Percentiles rank a stretch among this genome's conserved stretches.
Conservation (phyloP, 1,140 invertebrate genomes). For the Drosophila punjabiensis region DNA sequence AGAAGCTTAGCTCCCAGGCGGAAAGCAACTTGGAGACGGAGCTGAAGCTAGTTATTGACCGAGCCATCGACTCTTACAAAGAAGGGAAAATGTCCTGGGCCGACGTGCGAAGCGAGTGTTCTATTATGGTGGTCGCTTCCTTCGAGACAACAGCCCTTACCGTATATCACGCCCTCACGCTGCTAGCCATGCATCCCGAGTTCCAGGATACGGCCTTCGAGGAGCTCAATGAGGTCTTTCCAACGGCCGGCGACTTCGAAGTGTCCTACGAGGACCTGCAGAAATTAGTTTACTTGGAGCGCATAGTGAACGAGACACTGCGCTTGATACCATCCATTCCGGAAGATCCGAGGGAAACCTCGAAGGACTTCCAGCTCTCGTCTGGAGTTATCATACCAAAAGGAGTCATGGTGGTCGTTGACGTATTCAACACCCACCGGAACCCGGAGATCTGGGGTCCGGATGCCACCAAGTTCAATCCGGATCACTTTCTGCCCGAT, state of each 20-base stretch:
- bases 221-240: conserved; percentile 88
- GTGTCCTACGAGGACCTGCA: conserved; percentile 86
- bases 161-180: conserved; percentile 35
- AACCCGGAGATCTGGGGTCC: conserved; percentile 65
- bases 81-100: conserved; percentile 31
- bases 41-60: conserved; percentile 33
- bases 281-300: conserved; percentile 88
- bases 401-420: conserved; percentile 39
- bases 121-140: conserved; percentile 47
- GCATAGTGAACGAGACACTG: conserved; percentile 88
- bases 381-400: conserved; percentile 58
- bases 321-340: conserved; percentile 82
- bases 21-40: neutral
- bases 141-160: conserved; percentile 69
- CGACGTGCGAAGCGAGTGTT: conserved; percentile 55
- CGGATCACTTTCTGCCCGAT: conserved; percentile 72
- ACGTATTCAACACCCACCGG: conserved; percentile 64
- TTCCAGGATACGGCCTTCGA: conserved; percentile 87
- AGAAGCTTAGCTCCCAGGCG: neutral
- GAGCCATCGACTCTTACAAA: conserved; percentile 33
- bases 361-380: conserved; percentile 45
- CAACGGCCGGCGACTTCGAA: conserved; percentile 77
- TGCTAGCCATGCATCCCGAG: conserved; percentile 72
- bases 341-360: conserved; percentile 26
- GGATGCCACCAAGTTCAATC: conserved; percentile 70